A percentile compares a stretch with the other conserved stretches of the same genome.
Conservation (phyloP, 1,140 invertebrate genomes). For the Aphis gossypii region DNA sequence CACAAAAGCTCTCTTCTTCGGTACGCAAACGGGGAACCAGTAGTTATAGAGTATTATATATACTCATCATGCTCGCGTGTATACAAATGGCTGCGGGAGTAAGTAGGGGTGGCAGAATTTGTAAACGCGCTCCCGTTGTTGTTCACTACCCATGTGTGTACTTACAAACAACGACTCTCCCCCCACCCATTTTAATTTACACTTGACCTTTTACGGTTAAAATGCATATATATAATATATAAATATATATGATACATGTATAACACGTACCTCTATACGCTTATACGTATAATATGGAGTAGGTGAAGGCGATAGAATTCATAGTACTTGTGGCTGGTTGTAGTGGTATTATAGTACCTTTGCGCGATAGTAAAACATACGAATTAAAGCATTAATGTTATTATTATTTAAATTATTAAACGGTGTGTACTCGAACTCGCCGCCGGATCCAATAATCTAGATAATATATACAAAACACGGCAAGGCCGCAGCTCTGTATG, state of each 20-base stretch:
- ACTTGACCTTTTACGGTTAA: conserved; percentile 26
- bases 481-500: background rate
- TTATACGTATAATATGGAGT: background rate
- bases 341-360: background rate
- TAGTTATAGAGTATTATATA: background rate
- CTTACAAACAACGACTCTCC: background rate
- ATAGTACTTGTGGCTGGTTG: background rate
- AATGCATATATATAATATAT: background rate
- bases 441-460: background rate
- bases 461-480: background rate
- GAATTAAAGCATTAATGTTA: background rate
- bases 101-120: background rate
- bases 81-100: background rate
- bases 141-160: background rate
- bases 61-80: background rate
- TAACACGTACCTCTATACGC: background rate
- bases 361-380: background rate
- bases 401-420: conserved; percentile 27
- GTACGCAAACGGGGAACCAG: background rate
- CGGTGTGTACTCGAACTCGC: background rate
- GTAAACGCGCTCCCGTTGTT: background rate
- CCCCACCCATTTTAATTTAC: background rate
- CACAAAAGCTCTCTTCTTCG: background rate
- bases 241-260: background rate
- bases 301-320: background rate